These are phyloP conservation scores for Amblyopsis hoosieri DNA, from an alignment of 2,797 vertebrate species.

Conservation along the genomic window DNA sequence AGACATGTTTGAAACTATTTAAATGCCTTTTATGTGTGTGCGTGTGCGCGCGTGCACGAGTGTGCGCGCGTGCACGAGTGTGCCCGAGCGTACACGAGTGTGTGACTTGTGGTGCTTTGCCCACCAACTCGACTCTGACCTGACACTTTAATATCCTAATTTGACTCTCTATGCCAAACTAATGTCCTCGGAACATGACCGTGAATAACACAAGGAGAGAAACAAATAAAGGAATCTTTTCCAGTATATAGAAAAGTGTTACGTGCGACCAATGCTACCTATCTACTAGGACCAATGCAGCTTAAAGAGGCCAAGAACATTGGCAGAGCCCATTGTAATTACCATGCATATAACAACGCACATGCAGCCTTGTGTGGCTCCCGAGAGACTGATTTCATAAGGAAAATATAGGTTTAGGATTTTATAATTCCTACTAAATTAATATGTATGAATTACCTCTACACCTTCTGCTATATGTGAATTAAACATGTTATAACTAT, in stretches of 20 bases:
- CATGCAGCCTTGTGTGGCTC: slow-evolving; percentile 57
- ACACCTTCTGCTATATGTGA: slow-evolving; percentile 30
- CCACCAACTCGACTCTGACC: slow-evolving; percentile 53
- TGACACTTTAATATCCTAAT: slow-evolving; percentile 35
- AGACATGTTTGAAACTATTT: slow-evolving; percentile 6
- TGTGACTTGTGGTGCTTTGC: slow-evolving; percentile 48
- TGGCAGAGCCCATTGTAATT: slow-evolving; percentile 71
- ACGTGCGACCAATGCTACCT: slow-evolving; percentile 33
- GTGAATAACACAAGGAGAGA: slow-evolving; percentile 35
- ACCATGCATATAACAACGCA: slow-evolving; percentile 55
- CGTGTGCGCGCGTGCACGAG: neutral
- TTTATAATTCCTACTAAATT: slow-evolving; percentile 11
- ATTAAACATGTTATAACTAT: slow-evolving; percentile 38
- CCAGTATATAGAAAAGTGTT: neutral
- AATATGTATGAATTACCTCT: slow-evolving; percentile 36
- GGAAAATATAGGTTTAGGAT: slow-evolving; percentile 21
- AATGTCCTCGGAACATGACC: slow-evolving; percentile 48
- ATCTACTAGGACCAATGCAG: slow-evolving; percentile 53
- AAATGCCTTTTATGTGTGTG: slow-evolving; percentile 7
- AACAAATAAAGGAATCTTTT: slow-evolving; percentile 1
- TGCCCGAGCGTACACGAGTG: neutral
- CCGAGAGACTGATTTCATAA: slow-evolving; percentile 33
- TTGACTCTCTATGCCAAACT: slow-evolving; percentile 58
- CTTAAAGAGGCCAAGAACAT: slow-evolving; percentile 45
- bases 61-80: neutral